Percentiles rank a stretch among this genome's conserved stretches.
phyloP scores from a whole-genome alignment of 2,113 vertebrate species.

The Thomomys bottae region DNA sequence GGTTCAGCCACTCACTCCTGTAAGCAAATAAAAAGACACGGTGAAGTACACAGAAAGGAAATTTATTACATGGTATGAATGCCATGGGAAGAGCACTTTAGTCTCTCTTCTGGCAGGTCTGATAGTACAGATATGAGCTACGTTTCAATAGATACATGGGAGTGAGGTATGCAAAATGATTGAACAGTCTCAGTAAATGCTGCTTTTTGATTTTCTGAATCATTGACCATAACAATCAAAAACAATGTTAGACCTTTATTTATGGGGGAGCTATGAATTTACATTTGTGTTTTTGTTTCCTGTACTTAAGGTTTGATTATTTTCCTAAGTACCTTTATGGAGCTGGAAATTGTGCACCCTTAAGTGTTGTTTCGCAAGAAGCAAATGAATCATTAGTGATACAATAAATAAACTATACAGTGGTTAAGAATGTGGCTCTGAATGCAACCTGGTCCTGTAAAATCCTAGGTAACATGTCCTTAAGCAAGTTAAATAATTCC shows the following conservation, averaged over 20 bases:
- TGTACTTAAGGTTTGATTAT: background rate
- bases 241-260: background rate
- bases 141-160: too few relatives aligned
- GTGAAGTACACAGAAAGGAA: too few relatives aligned
- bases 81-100: too few relatives aligned
- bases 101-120: too few relatives aligned
- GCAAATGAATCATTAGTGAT: constrained; percentile 34
- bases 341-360: constrained; percentile 8
- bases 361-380: constrained; percentile 31
- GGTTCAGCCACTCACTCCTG: too few relatives aligned
- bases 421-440: background rate
- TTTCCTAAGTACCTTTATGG: constrained; percentile 12
- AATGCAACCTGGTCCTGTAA: background rate
- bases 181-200: background rate
- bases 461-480: background rate
- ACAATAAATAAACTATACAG: background rate
- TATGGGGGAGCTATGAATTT: background rate
- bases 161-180: too few relatives aligned
- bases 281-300: background rate
- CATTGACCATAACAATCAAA: background rate
- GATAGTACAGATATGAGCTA: too few relatives aligned
- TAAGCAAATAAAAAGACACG: too few relatives aligned
- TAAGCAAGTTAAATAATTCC: background rate
- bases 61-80: too few relatives aligned
- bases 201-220: background rate